Conservation (phyloP, 2,113 vertebrate genomes). For the Nothobranchius kuhntae region DNA sequence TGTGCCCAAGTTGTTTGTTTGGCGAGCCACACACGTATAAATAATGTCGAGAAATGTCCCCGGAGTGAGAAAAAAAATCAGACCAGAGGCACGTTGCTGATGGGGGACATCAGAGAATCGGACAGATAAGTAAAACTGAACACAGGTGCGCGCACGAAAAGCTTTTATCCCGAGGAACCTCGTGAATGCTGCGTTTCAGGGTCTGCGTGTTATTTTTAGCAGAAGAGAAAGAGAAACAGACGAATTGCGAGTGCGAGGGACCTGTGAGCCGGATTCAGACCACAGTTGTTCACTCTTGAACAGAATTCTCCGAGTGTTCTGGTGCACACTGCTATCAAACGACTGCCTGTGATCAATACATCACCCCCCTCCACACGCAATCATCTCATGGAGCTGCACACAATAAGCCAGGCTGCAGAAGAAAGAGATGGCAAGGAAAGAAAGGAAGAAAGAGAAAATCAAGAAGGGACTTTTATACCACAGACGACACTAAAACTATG, state of each 20-base stretch:
- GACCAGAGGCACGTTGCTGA: slow-evolving; percentile 21
- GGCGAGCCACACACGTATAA: slow-evolving; percentile 58
- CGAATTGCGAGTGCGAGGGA: slow-evolving; percentile 27
- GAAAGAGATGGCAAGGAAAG: slow-evolving; percentile 10
- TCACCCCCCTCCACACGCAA: slow-evolving; percentile 65
- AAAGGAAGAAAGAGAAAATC: slow-evolving; percentile 14
- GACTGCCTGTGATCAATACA: slow-evolving; percentile 70
- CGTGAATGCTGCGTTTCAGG: slow-evolving; percentile 25
- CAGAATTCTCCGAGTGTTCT: slow-evolving; percentile 53
- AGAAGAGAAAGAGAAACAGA: slow-evolving; percentile 14
- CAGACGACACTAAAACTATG: slow-evolving; percentile 51
- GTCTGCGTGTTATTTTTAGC: slow-evolving; percentile 13
- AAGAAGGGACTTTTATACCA: slow-evolving; percentile 64
- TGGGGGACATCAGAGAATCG: not conserved
- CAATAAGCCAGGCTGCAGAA: slow-evolving; percentile 55
- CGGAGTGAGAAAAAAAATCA: too few species aligned
- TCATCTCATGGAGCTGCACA: slow-evolving; percentile 62
- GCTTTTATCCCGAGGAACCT: slow-evolving; percentile 13
- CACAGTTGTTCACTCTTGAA: slow-evolving; percentile 45
- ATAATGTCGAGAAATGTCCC: slow-evolving; percentile 59
- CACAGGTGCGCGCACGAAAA: slow-evolving; percentile 14
- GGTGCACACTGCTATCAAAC: slow-evolving; percentile 64
- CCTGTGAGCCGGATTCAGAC: slow-evolving; percentile 60
- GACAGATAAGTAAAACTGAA: slow-evolving; percentile 11
- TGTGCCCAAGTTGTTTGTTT: slow-evolving; percentile 47